Conservation (phyloP, 92 coral and sea anemone genomes). For the Montipora capitata region DNA sequence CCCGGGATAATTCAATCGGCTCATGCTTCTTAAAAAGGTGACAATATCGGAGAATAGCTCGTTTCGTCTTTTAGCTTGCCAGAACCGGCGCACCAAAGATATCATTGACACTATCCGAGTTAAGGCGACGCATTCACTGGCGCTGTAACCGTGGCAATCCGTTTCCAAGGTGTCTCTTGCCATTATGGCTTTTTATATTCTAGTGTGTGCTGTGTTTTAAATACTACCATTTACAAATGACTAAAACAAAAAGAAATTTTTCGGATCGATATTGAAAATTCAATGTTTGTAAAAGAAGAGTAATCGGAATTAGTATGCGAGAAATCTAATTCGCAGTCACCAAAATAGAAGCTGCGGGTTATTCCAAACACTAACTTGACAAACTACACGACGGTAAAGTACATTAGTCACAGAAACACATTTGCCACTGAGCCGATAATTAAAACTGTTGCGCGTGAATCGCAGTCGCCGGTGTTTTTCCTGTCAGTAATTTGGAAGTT, state of each 20-base stretch:
- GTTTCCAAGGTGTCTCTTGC: conserved; percentile 31
- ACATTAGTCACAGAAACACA: conserved; percentile 23
- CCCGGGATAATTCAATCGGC: conserved; percentile 7
- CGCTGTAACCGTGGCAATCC: not conserved
- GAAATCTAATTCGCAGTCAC: conserved; percentile 19
- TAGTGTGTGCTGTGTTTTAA: not conserved
- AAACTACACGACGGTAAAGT: conserved; percentile 14
- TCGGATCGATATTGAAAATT: not conserved
- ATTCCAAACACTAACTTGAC: not conserved
- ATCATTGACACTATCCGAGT: not conserved
- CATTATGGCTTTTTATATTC: not conserved
- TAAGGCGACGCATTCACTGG: conserved; percentile 25
- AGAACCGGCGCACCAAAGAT: conserved; percentile 7
- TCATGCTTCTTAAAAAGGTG: not conserved
- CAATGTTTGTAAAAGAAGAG: not conserved
- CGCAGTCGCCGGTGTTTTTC: not conserved
- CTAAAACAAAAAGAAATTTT: not conserved
- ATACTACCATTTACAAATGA: not conserved
- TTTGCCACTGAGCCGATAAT: not conserved
- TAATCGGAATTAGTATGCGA: not conserved
- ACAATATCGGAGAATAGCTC: not conserved
- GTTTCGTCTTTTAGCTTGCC: not conserved
- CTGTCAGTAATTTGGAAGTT: not conserved
- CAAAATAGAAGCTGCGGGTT: conserved; percentile 19
- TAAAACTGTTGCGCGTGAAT: not conserved